Conservation (phyloP, 2,797 vertebrate species). For the Chiroxiphia lanceolata region DNA sequence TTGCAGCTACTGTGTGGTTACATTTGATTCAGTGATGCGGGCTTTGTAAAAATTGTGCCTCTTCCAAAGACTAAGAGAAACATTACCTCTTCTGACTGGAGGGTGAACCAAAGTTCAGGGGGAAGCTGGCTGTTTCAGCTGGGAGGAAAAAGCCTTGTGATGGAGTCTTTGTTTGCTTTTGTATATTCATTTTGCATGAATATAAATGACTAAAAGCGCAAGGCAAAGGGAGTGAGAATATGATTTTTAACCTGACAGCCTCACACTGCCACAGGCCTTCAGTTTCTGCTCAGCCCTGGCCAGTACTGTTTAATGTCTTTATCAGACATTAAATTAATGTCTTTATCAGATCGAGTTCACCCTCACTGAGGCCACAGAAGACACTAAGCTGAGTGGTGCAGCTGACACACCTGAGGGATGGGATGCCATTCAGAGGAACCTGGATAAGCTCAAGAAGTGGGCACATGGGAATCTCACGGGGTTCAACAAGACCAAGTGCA, state of each 20-base stretch:
- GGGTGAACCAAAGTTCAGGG: constrained; percentile 8
- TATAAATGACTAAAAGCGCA: background rate
- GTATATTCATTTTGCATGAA: background rate
- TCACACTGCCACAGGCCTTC: rapidly evolving
- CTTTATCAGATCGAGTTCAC: rapidly evolving
- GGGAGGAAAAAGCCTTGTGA: background rate
- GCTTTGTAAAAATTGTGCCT: background rate
- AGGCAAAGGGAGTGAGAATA: background rate
- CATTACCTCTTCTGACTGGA: background rate
- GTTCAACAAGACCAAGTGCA: background rate
- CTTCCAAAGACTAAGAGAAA: background rate
- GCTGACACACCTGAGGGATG: rapidly evolving
- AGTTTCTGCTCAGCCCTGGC: background rate
- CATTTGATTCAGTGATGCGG: background rate
- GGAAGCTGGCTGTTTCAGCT: background rate
- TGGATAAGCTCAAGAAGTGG: background rate
- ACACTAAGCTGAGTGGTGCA: background rate
- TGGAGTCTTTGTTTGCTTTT: background rate
- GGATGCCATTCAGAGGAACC: background rate
- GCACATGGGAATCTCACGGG: background rate
- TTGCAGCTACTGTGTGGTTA: background rate
- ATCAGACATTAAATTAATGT: background rate
- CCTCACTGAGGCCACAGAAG: background rate
- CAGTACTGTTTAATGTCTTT: background rate
- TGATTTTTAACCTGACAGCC: background rate